Base-by-base conservation (phyloP, 23 tunicate genomes). In the Styela plicata region DNA sequence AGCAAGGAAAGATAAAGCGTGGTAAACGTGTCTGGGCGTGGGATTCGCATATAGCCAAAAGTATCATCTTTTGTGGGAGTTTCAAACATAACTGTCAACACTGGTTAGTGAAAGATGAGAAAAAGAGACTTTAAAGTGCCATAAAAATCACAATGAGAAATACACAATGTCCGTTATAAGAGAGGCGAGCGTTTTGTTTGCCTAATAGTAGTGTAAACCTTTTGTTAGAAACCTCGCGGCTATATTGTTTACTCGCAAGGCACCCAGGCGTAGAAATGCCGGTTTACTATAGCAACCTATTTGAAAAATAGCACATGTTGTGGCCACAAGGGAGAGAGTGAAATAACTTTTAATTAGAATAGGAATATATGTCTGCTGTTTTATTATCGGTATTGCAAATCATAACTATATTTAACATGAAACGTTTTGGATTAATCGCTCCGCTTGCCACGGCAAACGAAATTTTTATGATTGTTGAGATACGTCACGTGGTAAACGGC, bases 141-240 rank as follows among this genome's bases (percentile, higher is more conserved):
- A 44, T 44, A 44, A 44, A 44, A 44, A 44, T 44, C n/a, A 44
- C 57, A 44, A 44, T 44, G 57, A 44, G 57, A 44, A 44, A 44
- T 44, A 44, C 57, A 44, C 57, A 44, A 44, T 67, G 71, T 67
- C 71, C 71, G 71, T 67, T 67, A 67, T 44, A 44, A 44, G 57
- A 44, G 57, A 44, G 7, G 57, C 57, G 57, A 44, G 57, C 57
- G 71, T 67, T 67, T 67, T 67, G 71, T 67, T 67, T 67, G 71
- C 71, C 71, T 67, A 67, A 22, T 16, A 29, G 17, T 27, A 24
- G 17, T 67, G 22, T 67, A 67, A 27, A 27, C 0, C 31, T 24
- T 25, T 67, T 27, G 71, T 67, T 25, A 25, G 24, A 25, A 16
- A 18, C 71, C 71, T 29, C 2, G 71, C 30, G 71, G n/a, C 71